phyloP scores from a whole-genome alignment of 2,113 vertebrate genomes.

The Mirounga angustirostris region DNA sequence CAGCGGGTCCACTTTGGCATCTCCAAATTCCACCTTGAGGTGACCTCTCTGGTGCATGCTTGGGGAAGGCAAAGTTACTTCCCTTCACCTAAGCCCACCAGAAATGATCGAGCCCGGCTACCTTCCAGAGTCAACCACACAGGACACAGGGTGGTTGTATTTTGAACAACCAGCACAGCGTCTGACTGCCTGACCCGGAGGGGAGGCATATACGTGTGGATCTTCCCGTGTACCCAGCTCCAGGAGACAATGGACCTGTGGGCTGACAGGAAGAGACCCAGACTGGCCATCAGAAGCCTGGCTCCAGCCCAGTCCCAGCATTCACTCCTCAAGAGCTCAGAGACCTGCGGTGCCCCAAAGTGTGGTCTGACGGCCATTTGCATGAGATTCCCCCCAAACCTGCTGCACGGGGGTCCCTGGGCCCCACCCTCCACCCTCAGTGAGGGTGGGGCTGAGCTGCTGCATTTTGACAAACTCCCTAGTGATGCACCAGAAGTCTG shows the following conservation, averaged over 20 bases:
- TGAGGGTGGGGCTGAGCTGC: neutral
- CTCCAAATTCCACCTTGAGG: neutral
- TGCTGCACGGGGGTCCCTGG: neutral
- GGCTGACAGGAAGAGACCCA: neutral
- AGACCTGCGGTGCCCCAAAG: neutral
- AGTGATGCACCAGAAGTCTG: neutral
- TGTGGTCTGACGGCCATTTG: neutral
- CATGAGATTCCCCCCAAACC: neutral
- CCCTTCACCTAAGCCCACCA: neutral
- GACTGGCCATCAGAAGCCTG: neutral
- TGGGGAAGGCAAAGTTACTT: neutral
- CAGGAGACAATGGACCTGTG: rapidly evolving
- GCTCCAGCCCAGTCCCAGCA: neutral
- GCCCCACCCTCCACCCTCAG: neutral
- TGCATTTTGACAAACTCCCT: neutral
- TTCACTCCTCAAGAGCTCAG: neutral
- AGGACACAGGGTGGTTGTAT: too few species aligned
- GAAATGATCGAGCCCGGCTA: neutral
- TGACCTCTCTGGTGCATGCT: neutral
- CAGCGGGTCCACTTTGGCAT: neutral
- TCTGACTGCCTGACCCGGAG: neutral
- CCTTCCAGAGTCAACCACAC: neutral
- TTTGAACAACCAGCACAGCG: neutral
- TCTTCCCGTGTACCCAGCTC: neutral
- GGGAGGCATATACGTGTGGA: neutral